Evolutionary conservation across 2,113 vertebrate species (phyloP), one percentile per base, ranked within the genome.

Genomic region (Thamnaconus septentrionalis): DNA sequence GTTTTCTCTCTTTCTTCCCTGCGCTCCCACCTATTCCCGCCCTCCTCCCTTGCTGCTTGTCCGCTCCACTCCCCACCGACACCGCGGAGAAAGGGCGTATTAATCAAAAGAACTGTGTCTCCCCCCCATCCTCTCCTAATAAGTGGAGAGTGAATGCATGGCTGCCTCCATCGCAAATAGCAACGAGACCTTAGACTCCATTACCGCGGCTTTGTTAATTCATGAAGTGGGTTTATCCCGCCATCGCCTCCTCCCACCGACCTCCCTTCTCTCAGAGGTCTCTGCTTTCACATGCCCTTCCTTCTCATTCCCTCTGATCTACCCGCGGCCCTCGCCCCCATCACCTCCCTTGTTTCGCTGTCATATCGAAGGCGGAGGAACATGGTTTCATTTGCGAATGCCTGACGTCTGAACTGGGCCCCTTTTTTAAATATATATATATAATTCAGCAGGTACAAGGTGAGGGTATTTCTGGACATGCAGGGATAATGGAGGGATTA

Each of bases 131-230:
- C 77, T 74, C 79, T 68, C 64, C 77, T 84, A 88, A 87, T 88
- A 88, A 88, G 85, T 85, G 73, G 81, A 67, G 79, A 83, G 72
- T 86, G 78, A 84, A 88, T 84, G 88, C 85, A 85, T 87, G 85
- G 79, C 78, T 88, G 87, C 86, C 61, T 81, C 82, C 71, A 81
- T 88, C 80, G 83, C 85, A 87, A 86, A 87, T 76, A 77, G 84
- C 82, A 82, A 84, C 76, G 84, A 89, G 84, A 87, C 80, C 80
- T 81, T 79, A 75, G 80, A 85, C 80, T 86, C 83, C 83, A 85
- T 85, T 87, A 85, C 85, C 86, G 82, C 56, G 48, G 83, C 73
- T 73, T 89, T 85, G 79, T 87, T 90, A 88, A 88, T 89, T 90
- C 77, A 88, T 85, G 78, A 88, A 79, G 83, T 78, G 70, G 50